These are phyloP conservation scores for Phalanger gymnotis DNA, from an alignment of 2,797 vertebrate genomes.

Conservation along the genomic window DNA sequence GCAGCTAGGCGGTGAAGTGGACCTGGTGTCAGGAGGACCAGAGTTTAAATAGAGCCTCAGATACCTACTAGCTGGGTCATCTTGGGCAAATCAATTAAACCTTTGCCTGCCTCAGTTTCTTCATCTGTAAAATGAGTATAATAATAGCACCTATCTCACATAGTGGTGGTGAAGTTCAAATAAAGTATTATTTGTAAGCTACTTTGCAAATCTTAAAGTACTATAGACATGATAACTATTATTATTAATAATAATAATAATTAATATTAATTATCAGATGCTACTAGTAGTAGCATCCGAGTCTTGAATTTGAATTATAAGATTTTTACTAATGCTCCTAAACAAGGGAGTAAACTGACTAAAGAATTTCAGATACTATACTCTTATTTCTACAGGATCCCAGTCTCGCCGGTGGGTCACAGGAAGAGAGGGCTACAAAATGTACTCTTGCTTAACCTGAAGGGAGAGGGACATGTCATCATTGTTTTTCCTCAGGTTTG, in stretches of 20 bases:
- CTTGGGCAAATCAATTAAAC: neutral
- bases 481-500: constrained; percentile 2
- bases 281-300: too few relatives aligned
- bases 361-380: neutral
- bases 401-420: constrained; percentile 17
- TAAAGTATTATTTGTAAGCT: neutral
- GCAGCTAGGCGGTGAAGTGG: neutral
- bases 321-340: neutral
- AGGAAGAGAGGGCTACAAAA: constrained; percentile 16
- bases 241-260: too few relatives aligned
- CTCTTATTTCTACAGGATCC: neutral
- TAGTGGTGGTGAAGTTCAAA: neutral
- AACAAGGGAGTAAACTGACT: neutral
- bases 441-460: neutral
- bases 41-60: neutral
- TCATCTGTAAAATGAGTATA: neutral
- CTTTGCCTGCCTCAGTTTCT: neutral
- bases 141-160: neutral
- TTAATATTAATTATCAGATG: too few relatives aligned
- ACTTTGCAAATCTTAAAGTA: neutral
- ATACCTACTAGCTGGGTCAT: neutral
- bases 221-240: neutral
- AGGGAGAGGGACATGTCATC: neutral
- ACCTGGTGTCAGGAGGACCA: neutral
- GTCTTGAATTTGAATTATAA: neutral